Percentiles rank a stretch among this genome's conserved stretches.
These are phyloP conservation scores for Hirundo rustica DNA, from an alignment of 2,797 vertebrate genomes.

Conservation along the genomic window DNA sequence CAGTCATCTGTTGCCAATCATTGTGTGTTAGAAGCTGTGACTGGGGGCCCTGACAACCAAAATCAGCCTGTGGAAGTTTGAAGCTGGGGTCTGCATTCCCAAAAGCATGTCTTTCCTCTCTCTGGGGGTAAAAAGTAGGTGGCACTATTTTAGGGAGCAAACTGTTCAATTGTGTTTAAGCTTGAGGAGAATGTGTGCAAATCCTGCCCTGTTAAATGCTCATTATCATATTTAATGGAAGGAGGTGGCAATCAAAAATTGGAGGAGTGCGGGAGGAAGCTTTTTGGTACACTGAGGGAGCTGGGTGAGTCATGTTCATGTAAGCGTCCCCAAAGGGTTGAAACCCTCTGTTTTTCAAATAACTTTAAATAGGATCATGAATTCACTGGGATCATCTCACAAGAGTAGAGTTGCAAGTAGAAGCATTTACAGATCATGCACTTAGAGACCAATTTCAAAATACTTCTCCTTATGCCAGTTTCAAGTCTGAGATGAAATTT, in stretches of 20 bases:
- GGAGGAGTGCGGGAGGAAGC: neutral
- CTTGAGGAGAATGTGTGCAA: neutral
- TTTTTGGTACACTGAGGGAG: neutral
- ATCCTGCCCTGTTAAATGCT: neutral
- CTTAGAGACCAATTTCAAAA: slow-evolving; percentile 1
- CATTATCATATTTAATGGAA: neutral
- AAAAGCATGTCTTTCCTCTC: neutral
- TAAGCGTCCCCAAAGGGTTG: neutral
- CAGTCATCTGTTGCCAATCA: neutral
- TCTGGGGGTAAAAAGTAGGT: neutral
- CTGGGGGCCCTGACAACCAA: neutral
- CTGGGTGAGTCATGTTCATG: neutral
- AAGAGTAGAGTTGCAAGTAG: neutral
- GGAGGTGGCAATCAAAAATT: neutral
- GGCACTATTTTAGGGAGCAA: neutral
- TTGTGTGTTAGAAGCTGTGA: neutral
- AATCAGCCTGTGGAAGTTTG: neutral
- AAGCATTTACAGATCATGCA: neutral
- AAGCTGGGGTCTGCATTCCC: neutral
- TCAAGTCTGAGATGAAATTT: neutral
- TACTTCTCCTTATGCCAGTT: neutral
- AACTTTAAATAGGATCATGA: neutral
- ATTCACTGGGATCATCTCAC: neutral
- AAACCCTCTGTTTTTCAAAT: neutral
- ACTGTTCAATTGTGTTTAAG: neutral